Conservation (phyloP, 2,113 vertebrate species). For the Triplophysa siluroides region DNA sequence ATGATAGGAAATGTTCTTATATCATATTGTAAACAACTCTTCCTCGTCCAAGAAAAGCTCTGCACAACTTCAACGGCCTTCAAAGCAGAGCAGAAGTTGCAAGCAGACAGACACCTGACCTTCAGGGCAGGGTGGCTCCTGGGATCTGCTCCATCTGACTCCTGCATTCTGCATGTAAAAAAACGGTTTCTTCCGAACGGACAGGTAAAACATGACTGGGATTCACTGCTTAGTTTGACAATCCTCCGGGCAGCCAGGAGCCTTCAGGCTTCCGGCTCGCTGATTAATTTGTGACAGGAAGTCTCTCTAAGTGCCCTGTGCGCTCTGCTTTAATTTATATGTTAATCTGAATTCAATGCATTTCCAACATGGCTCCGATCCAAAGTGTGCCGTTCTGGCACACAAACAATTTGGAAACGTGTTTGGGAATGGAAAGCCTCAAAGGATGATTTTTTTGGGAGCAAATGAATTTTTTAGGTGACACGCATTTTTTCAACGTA, state of each 20-base stretch:
- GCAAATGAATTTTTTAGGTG: background rate
- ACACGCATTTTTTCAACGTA: background rate
- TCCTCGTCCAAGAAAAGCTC: background rate
- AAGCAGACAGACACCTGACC: conserved; percentile 6
- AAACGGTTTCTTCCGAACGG: conserved; percentile 25
- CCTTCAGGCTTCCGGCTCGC: conserved; percentile 38
- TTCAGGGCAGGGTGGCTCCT: background rate
- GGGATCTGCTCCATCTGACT: background rate
- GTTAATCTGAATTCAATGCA: conserved; percentile 55
- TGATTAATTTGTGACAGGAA: conserved; percentile 59
- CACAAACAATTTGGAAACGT: conserved; percentile 29
- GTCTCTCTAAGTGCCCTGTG: conserved; percentile 46
- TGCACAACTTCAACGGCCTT: background rate
- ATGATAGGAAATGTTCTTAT: too few species aligned
- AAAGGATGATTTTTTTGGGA: background rate
- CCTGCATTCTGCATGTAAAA: conserved; percentile 13
- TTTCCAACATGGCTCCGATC: conserved; percentile 35
- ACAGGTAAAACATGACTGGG: conserved; percentile 38
- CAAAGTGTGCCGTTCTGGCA: conserved; percentile 32
- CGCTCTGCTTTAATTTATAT: conserved; percentile 59
- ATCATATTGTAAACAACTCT: background rate
- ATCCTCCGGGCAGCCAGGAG: conserved; percentile 31
- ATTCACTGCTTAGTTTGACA: conserved; percentile 46
- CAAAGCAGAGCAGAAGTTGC: conserved; percentile 1
- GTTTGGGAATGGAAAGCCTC: conserved; percentile 24